phyloP scores from a whole-genome alignment of 2,113 vertebrate species.

The Erinaceus europaeus region DNA sequence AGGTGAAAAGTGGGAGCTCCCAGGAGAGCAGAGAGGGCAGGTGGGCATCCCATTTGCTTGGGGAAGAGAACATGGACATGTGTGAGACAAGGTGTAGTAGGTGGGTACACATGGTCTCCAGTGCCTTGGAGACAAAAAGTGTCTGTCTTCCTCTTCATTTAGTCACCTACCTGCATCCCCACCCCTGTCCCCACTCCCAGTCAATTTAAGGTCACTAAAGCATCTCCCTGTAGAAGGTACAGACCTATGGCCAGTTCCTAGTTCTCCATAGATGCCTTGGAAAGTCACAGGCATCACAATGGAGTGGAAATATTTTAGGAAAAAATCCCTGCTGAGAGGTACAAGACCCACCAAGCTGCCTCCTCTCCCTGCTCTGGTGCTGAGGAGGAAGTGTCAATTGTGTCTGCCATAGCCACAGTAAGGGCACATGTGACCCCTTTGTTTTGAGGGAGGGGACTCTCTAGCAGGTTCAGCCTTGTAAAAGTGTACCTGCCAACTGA shows the following conservation, averaged over 20 bases:
- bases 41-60: too few species aligned
- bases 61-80: too few species aligned
- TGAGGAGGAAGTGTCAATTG: background rate
- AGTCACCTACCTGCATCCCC: background rate
- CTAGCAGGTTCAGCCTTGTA: too few species aligned
- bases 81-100: background rate
- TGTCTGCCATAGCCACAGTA: background rate
- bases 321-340: background rate
- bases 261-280: background rate
- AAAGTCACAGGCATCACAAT: background rate
- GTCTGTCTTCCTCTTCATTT: background rate
- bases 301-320: background rate
- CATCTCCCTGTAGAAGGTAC: background rate
- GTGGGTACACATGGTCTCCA: too few species aligned
- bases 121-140: background rate
- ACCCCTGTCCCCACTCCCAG: background rate
- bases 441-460: background rate
- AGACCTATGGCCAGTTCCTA: background rate
- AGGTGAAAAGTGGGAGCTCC: conserved; percentile 27
- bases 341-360: background rate
- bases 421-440: background rate
- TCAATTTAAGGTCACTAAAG: background rate
- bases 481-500: background rate
- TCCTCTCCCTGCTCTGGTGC: background rate
- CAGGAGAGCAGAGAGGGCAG: conserved; percentile 50